Base-by-base conservation (phyloP, 2,113 vertebrate genomes). In the Theristicus caerulescens region DNA sequence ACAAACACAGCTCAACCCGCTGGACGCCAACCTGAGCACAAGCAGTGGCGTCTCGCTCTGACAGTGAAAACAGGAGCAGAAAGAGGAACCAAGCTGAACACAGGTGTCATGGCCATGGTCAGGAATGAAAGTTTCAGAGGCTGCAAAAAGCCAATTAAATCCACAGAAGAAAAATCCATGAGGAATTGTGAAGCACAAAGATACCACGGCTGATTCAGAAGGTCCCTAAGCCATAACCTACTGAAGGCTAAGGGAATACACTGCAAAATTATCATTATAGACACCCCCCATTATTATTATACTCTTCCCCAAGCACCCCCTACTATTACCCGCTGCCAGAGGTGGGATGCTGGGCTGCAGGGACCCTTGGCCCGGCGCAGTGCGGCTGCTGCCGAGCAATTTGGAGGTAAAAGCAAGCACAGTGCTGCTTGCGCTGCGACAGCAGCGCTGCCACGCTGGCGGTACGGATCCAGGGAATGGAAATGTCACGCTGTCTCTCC, bases 211-310 rank as follows among this genome's bases (percentile, higher is more conserved):
- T 42, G 36, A 16, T 73, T 44, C 80, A 44, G 61, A 42, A 55
- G 25, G 58, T 40, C 42, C 78, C 25, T 46, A 31, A 78, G 15
- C 38, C 32, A 8, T 1, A 51, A 25, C 4, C 6, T 11, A 29
- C 42, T 19, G 64, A 42, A 64, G 36, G 38, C 44, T 17, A 36
- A 36, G 32, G 36, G 47, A 62, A 49, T 10, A 10, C 18, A 8
- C 26, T 29, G n/a, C 62, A 24, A 57, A 76, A 64, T n/a, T 5
- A 7, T 3, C 22, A 17, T 8, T 31, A 10, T 5, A 9, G 42
- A 36, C 24, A 1, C 4, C 19, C 3, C 10, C 3, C 9, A 2
- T 6, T 27, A 4, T 6, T 27, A 4, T 9, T 10, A 13, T 3
- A 10, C 27, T 6, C 19, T 11, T 54, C 31, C 34, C 25, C 40